These are phyloP conservation scores for Cremastinae sp. DNA, from an alignment of 2,888 invertebrate genomes.

Conservation along the genomic window DNA sequence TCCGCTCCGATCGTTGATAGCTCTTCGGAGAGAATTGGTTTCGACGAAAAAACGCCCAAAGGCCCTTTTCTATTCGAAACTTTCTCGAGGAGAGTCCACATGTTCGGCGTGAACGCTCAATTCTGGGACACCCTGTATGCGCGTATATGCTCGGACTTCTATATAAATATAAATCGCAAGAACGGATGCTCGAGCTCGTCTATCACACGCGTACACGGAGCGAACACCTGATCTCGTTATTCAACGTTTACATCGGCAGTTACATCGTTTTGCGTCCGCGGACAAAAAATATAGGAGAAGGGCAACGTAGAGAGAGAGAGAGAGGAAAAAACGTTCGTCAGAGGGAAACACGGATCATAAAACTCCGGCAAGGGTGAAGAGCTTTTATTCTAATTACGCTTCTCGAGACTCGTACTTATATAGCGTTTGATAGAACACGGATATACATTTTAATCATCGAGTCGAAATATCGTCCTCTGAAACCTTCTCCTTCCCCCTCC, in stretches of 20 bases:
- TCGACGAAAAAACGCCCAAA: too few species aligned
- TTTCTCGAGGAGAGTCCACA: too few species aligned
- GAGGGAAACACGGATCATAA: constrained; percentile 57
- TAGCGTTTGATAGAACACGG: not conserved
- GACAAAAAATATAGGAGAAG: constrained; percentile 20
- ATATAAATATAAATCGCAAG: constrained; percentile 4
- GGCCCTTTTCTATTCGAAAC: too few species aligned
- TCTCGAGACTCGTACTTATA: constrained; percentile 8
- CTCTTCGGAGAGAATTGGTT: too few species aligned
- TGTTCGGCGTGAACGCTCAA: too few species aligned
- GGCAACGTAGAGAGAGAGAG: constrained; percentile 11
- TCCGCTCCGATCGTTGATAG: too few species aligned
- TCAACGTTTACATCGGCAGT: constrained; percentile 43
- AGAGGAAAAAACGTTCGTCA: constrained; percentile 27
- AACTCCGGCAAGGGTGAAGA: constrained; percentile 51
- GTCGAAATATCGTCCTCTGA: not conserved
- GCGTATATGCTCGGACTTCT: constrained; percentile 12
- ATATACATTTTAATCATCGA: not conserved
- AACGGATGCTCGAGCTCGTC: constrained; percentile 44
- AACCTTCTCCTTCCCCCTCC: not conserved
- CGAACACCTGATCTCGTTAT: constrained; percentile 48
- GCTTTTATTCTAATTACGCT: constrained; percentile 34
- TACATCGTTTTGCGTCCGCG: constrained; percentile 35
- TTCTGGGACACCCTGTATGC: not conserved
- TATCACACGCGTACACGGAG: constrained; percentile 39